These are phyloP conservation scores for Mobula birostris DNA, from an alignment of 2,113 vertebrate genomes.

Conservation along the genomic window DNA sequence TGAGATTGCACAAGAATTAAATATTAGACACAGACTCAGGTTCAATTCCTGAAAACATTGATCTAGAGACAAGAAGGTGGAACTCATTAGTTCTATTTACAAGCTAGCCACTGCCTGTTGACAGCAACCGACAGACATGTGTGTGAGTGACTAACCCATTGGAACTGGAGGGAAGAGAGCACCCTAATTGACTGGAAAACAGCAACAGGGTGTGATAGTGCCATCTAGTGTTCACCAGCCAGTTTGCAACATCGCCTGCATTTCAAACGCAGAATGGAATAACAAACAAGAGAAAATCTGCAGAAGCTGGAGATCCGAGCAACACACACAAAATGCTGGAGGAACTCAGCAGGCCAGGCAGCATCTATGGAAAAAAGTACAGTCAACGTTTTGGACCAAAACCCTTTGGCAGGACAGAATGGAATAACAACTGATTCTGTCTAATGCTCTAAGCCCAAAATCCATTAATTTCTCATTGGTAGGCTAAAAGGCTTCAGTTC, in stretches of 20 bases:
- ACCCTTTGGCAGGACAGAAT: too few relatives aligned
- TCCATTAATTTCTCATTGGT: neutral
- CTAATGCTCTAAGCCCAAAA: neutral
- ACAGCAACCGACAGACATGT: slow-evolving; percentile 7
- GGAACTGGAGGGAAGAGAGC: neutral
- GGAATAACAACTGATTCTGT: neutral
- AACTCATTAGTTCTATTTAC: slow-evolving; percentile 22
- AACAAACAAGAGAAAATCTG: too few relatives aligned
- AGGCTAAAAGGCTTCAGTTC: neutral
- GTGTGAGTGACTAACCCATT: neutral
- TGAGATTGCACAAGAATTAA: neutral
- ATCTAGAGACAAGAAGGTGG: slow-evolving; percentile 20
- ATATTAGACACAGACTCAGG: neutral
- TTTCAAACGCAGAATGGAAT: neutral
- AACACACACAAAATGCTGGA: too few relatives aligned
- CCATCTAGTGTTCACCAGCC: neutral
- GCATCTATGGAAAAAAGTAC: too few relatives aligned
- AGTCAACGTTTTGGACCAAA: too few relatives aligned
- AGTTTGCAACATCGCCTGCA: neutral
- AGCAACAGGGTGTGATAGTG: neutral
- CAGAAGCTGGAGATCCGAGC: too few relatives aligned
- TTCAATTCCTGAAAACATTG: neutral
- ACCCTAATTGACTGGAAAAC: neutral
- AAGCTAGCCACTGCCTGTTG: slow-evolving; percentile 12
- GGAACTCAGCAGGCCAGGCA: too few relatives aligned